Evolutionary conservation across 2,113 vertebrate species (phyloP).

Genomic region (Anthoscopus minutus): DNA sequence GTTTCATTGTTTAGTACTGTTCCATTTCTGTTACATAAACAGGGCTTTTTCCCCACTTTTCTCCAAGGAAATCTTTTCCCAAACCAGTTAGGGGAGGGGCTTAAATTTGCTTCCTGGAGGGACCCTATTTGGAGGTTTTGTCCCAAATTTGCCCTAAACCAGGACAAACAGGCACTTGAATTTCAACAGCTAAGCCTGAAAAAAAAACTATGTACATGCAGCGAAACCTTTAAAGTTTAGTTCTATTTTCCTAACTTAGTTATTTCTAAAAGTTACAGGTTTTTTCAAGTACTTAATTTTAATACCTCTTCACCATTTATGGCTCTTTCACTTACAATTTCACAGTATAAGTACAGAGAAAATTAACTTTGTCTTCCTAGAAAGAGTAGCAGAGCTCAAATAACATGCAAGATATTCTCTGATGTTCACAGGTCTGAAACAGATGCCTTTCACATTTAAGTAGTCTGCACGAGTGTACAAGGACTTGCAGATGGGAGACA

Average conservation of each 20-base stretch:
- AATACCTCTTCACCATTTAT: neutral
- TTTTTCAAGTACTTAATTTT: neutral
- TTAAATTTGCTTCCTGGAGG: too few species aligned
- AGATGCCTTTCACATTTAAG: neutral
- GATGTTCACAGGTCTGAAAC: neutral
- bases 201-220: neutral
- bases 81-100: too few species aligned
- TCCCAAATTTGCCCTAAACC: too few species aligned
- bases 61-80: too few species aligned
- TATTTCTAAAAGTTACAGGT: neutral
- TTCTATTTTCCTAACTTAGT: neutral
- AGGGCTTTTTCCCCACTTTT: too few species aligned
- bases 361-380: neutral
- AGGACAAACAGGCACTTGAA: neutral
- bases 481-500: accelerated
- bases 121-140: too few species aligned
- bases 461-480: neutral
- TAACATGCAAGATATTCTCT: neutral
- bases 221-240: neutral
- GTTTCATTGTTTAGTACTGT: too few species aligned
- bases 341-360: neutral
- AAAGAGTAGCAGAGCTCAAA: neutral
- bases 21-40: too few species aligned
- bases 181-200: neutral
- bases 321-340: neutral